phyloP scores from a whole-genome alignment of 2,888 invertebrate species.

The Choristoneura rosaceana region DNA sequence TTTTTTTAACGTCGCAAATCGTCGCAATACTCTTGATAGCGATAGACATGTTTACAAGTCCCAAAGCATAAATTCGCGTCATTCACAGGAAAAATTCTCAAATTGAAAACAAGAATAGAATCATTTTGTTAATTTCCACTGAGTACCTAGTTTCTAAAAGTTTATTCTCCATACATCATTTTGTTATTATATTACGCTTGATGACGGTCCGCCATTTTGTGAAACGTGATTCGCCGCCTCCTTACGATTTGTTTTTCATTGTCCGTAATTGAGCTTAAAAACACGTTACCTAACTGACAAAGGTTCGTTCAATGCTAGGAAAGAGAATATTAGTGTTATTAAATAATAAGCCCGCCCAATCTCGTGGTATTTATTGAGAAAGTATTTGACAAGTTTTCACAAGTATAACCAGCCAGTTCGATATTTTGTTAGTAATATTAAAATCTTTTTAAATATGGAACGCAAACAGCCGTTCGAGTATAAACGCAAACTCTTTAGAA shows the following conservation, averaged over 20 bases:
- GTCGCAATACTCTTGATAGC: background rate
- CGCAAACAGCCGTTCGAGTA: constrained; percentile 12
- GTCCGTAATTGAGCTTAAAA: constrained; percentile 13
- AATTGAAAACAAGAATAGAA: background rate
- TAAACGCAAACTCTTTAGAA: constrained; percentile 21
- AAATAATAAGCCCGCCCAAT: background rate
- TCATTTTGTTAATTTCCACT: background rate
- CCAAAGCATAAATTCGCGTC: background rate
- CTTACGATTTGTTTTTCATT: constrained; percentile 14
- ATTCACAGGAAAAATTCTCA: background rate
- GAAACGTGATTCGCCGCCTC: constrained; percentile 32
- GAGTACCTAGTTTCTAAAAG: background rate
- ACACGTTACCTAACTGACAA: background rate
- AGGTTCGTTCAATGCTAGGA: background rate
- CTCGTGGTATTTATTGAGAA: background rate
- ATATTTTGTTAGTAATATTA: background rate
- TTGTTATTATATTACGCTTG: constrained; percentile 30
- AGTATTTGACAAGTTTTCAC: background rate
- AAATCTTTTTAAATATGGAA: constrained; percentile 17
- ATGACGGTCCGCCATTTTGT: constrained; percentile 45
- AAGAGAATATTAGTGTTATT: background rate
- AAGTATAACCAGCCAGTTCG: background rate
- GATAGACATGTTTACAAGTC: background rate
- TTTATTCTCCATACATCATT: constrained; percentile 18
- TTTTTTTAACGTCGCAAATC: background rate